Evolutionary conservation across 1,140 invertebrate species (phyloP).

Genomic region (Pissodes strobi): DNA sequence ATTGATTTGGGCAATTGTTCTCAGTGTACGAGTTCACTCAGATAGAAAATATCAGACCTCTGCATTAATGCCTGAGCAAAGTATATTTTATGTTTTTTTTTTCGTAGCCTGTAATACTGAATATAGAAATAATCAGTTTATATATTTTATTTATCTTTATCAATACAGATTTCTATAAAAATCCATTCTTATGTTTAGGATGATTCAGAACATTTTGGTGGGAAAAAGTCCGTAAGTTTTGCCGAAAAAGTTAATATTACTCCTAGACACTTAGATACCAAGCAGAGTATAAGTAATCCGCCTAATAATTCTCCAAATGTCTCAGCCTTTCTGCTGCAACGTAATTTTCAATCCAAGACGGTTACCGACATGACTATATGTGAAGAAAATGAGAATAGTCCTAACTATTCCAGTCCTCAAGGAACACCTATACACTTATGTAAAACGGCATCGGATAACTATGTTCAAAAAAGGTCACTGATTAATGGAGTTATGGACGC

Average conservation of each 20-base stretch:
- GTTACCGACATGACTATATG: constrained; percentile 65
- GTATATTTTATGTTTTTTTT: too few relatives aligned
- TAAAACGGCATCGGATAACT: constrained; percentile 55
- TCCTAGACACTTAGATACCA: constrained; percentile 51
- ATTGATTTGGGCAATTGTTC: too few relatives aligned
- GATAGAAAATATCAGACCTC: too few relatives aligned
- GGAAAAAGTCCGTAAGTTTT: constrained; percentile 72
- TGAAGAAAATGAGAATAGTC: constrained; percentile 64
- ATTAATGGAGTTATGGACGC: constrained; percentile 69
- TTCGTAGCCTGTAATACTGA: too few relatives aligned
- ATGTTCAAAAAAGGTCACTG: constrained; percentile 56
- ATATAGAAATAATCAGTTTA: too few relatives aligned
- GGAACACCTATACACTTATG: constrained; percentile 46
- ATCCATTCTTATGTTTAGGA: constrained; percentile 48
- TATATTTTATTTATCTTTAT: too few relatives aligned
- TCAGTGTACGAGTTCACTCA: too few relatives aligned
- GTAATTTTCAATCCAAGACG: constrained; percentile 59
- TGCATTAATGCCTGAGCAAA: too few relatives aligned
- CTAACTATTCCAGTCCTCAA: constrained; percentile 61
- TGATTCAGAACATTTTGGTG: constrained; percentile 60
- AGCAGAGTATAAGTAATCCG: constrained; percentile 56
- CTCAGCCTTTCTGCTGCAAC: constrained; percentile 61
- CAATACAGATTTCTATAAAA: too few relatives aligned
- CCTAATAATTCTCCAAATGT: constrained; percentile 76
- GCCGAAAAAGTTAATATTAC: constrained; percentile 59